These are phyloP conservation scores for Euschistus heros DNA, from an alignment of 1,140 invertebrate genomes.

Conservation along the genomic window DNA sequence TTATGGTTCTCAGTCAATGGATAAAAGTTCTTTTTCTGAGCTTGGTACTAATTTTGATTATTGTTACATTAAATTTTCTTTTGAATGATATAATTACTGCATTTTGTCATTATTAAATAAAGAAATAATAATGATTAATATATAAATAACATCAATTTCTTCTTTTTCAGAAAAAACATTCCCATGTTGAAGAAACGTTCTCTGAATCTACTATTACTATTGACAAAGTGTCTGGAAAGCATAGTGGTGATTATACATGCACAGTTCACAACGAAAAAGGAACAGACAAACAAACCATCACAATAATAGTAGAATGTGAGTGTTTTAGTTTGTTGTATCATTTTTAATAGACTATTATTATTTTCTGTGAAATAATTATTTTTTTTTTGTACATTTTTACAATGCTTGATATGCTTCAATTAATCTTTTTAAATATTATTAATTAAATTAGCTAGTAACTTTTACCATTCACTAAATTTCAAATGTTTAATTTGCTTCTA, in stretches of 20 bases:
- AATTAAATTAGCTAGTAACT: too few species aligned
- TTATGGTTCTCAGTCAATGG: too few species aligned
- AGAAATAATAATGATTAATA: too few species aligned
- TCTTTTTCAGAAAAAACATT: background rate
- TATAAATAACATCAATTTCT: too few species aligned
- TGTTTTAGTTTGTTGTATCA: background rate
- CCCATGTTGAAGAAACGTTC: background rate
- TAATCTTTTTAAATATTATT: too few species aligned
- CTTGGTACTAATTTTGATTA: too few species aligned
- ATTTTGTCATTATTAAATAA: too few species aligned
- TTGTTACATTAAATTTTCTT: too few species aligned
- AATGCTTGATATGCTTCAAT: background rate
- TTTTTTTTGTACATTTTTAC: background rate
- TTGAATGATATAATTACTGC: too few species aligned
- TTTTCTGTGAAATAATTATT: background rate
- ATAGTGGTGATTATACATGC: background rate
- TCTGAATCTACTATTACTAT: background rate
- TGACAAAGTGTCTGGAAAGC: background rate
- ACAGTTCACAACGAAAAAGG: background rate
- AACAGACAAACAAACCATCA: background rate
- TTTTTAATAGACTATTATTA: background rate
- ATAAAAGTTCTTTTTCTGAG: too few species aligned
- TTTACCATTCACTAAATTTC: too few species aligned
- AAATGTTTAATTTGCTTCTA: too few species aligned
- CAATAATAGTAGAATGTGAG: background rate